These are phyloP conservation scores for Embidobia sp. DNA, from an alignment of 2,888 invertebrate genomes.

Conservation along the genomic window DNA sequence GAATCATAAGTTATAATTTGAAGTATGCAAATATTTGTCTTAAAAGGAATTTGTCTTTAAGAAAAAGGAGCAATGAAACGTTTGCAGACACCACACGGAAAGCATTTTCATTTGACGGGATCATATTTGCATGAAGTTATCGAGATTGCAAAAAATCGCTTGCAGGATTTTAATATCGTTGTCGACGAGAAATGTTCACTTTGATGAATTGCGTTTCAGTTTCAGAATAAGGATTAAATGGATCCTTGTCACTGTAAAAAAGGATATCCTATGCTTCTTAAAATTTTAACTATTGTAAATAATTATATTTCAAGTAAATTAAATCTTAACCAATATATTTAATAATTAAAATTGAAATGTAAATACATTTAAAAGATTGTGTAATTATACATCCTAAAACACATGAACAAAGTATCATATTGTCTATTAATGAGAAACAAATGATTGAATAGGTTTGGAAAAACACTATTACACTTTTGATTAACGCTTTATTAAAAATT, in stretches of 20 bases:
- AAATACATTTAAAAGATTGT: too few species aligned
- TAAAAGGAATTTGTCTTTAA: constrained; percentile 25
- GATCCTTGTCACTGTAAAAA: too few species aligned
- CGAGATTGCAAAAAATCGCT: constrained; percentile 44
- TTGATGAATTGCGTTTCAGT: constrained; percentile 38
- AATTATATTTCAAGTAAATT: too few species aligned
- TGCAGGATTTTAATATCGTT: constrained; percentile 52
- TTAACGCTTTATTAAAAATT: constrained; percentile 30
- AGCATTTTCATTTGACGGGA: constrained; percentile 51
- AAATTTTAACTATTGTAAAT: too few species aligned
- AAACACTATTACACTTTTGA: constrained; percentile 12
- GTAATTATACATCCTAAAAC: too few species aligned
- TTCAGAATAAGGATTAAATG: constrained; percentile 24
- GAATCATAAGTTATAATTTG: constrained; percentile 20
- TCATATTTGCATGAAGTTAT: constrained; percentile 53
- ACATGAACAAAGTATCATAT: too few species aligned
- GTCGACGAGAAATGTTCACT: constrained; percentile 46
- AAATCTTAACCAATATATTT: too few species aligned
- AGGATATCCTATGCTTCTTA: too few species aligned
- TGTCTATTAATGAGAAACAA: too few species aligned
- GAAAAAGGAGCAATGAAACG: constrained; percentile 24
- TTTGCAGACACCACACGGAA: constrained; percentile 22
- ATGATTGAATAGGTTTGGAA: too few species aligned
- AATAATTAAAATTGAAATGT: too few species aligned
- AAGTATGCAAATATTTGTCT: constrained; percentile 17